Evolutionary conservation across 2,113 vertebrate species (phyloP).

Genomic region (Anolis sagrei): DNA sequence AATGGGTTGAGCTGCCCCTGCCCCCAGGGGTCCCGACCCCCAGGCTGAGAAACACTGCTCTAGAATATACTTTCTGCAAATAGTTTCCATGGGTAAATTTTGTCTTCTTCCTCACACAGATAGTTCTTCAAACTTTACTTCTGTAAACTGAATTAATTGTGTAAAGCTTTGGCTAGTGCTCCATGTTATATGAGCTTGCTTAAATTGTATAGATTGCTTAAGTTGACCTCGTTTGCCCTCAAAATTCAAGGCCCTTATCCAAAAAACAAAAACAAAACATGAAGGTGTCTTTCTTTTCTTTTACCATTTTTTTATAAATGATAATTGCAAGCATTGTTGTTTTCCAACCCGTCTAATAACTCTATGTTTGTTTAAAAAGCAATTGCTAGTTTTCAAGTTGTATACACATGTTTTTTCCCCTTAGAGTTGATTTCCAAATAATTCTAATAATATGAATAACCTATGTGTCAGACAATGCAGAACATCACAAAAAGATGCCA

Average conservation of each 20-base stretch:
- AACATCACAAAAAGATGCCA: not conserved
- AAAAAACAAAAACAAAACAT: not conserved
- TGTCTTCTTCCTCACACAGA: not conserved
- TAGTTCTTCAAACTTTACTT: not conserved
- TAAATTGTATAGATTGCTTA: not conserved
- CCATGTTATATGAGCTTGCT: not conserved
- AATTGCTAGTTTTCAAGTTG: not conserved
- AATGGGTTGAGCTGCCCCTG: too few species aligned
- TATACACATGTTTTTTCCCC: not conserved
- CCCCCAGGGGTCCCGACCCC: too few species aligned
- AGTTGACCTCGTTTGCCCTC: not conserved
- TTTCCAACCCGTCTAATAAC: not conserved
- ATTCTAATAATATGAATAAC: not conserved
- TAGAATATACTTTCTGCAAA: not conserved
- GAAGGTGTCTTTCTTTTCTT: not conserved
- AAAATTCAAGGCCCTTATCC: not conserved
- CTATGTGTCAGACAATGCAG: not conserved
- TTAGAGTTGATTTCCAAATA: not conserved
- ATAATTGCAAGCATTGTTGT: not conserved
- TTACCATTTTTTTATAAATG: not conserved
- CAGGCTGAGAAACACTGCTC: too few species aligned
- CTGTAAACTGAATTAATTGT: not conserved
- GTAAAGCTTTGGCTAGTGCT: slow-evolving; percentile 25
- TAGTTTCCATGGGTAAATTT: not conserved
- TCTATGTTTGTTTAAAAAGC: slow-evolving; percentile 1